Conservation (phyloP, 1,140 invertebrate genomes). For the Cherax quadricarinatus region DNA sequence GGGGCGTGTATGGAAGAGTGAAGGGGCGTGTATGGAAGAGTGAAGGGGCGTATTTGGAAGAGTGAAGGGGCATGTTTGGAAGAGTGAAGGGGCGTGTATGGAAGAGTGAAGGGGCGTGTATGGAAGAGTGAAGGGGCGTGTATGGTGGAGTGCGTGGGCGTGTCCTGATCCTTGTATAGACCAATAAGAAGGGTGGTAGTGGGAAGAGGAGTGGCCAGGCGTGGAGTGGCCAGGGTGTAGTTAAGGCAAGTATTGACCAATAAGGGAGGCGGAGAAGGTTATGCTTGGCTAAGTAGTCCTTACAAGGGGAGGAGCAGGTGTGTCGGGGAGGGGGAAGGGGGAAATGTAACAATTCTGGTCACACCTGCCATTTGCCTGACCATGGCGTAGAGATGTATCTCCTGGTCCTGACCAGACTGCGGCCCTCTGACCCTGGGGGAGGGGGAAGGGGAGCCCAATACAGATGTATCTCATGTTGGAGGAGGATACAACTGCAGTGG, state of each 20-base stretch:
- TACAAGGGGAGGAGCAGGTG: neutral
- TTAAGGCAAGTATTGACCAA: neutral
- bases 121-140: no score
- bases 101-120: no score
- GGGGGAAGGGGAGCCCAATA: neutral
- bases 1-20: neutral
- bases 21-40: no score
- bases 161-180: no score
- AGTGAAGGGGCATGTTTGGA: no score
- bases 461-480: no score
- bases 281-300: neutral
- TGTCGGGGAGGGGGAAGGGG: neutral
- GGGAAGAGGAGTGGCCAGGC: neutral
- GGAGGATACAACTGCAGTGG: no score
- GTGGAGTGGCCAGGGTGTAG: neutral
- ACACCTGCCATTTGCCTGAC: slow-evolving; percentile 10
- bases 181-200: neutral
- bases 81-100: no score
- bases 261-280: neutral
- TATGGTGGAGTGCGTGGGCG: no score
- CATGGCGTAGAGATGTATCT: neutral
- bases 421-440: no score
- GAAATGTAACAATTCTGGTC: slow-evolving; percentile 2
- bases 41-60: no score
- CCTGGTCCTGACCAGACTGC: neutral